These are phyloP conservation scores for Trinectes maculatus DNA, from an alignment of 2,113 vertebrate species.

Conservation along the genomic window DNA sequence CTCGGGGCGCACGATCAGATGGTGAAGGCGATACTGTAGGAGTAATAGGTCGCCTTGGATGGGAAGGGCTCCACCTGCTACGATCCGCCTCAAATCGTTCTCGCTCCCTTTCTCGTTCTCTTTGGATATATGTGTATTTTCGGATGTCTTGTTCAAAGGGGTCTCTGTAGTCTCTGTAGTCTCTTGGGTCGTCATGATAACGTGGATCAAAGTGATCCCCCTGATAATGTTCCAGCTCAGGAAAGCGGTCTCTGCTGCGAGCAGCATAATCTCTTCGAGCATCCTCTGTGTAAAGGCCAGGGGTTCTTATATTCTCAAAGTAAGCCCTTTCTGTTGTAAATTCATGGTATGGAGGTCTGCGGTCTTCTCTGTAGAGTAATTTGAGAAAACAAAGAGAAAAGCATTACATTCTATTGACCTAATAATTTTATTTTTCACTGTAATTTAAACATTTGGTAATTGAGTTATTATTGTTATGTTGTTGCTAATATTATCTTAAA, in stretches of 20 bases:
- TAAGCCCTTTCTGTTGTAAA: constrained; percentile 93
- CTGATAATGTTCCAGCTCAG: constrained; percentile 95
- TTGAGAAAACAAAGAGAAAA: neutral
- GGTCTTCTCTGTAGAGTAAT: constrained; percentile 86
- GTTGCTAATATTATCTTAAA: too few species aligned
- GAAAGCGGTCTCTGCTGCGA: constrained; percentile 92
- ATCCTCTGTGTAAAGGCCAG: constrained; percentile 92
- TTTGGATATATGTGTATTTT: constrained; percentile 96
- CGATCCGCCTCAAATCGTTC: constrained; percentile 94
- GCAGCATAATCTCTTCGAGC: constrained; percentile 92
- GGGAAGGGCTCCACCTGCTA: constrained; percentile 93
- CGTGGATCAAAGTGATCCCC: constrained; percentile 95
- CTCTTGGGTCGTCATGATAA: constrained; percentile 94
- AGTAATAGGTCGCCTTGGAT: constrained; percentile 88
- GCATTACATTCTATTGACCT: neutral
- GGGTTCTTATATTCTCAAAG: constrained; percentile 91
- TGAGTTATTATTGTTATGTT: too few species aligned
- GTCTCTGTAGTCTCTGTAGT: constrained; percentile 94
- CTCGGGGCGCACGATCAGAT: constrained; percentile 90
- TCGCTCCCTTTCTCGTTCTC: constrained; percentile 91
- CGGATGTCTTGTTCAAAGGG: constrained; percentile 97
- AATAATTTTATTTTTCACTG: too few species aligned
- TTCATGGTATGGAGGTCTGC: constrained; percentile 92
- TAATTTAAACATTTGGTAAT: too few species aligned
- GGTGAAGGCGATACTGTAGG: constrained; percentile 89